Evolutionary conservation across 1,140 invertebrate genomes (phyloP), one percentile per base, ranked within the genome.

Genomic region (Drosophila busckii): DNA sequence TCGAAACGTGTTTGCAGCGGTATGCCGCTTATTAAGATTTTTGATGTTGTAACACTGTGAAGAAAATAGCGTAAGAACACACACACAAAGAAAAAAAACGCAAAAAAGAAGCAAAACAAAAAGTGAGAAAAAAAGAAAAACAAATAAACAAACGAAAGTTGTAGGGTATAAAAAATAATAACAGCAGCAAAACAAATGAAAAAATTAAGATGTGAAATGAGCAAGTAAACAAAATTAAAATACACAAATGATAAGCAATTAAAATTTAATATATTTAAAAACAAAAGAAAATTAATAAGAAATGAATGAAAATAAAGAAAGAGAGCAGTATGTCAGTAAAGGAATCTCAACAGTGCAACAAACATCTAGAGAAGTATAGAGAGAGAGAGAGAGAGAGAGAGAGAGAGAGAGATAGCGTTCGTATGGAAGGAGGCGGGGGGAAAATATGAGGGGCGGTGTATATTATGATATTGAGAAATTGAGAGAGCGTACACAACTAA

Each of bases 21-120:
- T 84, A 97, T 90, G 88, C 96, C 96, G 88, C 93, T 94, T 88
- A 97, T 93, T 73, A 96, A 91, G 70, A 97, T 91, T 89, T 94
- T 95, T 85, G 92, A 91, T 63, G 92, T 92, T 54, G 92, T 92
- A 88, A 92, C 91, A 90, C 93, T 93, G 91, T 71, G 84, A 83
- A 83, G 65, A 80, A 80, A 80, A 80, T 80, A 82, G 75, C 69
- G 68, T 80, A 80, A 83, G 70, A 76, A 70, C 70, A 84, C 76
- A 83, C 70, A 83, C 35, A 53, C 44, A 55, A 48, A 54, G 38
- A 32, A 48, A 67, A 49, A 73, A 56, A 56, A 66, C 64, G 48
- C 40, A 54, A 45, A 55, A 56, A 12, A 45, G 52, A 48, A 67
- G 31, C 46, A 52, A 56, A 35, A 62, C 28, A 58, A 35, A 31